A percentile compares a stretch with the other conserved stretches of the same genome.
These are phyloP conservation scores for Hipparchia semele DNA, from an alignment of 2,888 invertebrate species.

Conservation along the genomic window DNA sequence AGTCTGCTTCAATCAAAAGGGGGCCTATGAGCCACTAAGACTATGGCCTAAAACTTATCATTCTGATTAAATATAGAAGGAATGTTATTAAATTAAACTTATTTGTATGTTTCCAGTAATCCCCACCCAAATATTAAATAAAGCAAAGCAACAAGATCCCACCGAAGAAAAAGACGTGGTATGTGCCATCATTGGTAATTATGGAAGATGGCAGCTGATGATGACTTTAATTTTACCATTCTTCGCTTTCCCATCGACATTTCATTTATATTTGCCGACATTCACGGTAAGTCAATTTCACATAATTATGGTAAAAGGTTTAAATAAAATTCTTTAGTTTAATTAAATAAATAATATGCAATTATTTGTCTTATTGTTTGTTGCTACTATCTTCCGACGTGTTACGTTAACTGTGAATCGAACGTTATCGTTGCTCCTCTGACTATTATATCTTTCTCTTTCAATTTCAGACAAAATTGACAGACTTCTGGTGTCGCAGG, in stretches of 20 bases:
- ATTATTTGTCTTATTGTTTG: background rate
- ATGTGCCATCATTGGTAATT: constrained; percentile 87
- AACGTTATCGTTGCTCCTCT: background rate
- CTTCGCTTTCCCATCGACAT: constrained; percentile 91
- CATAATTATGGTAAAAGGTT: background rate
- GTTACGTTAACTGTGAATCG: no score
- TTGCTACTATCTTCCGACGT: no score
- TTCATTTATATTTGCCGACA: constrained; percentile 89
- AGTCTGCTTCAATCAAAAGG: no score
- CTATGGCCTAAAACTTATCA: no score
- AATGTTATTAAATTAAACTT: background rate
- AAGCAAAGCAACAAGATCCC: constrained; percentile 55
- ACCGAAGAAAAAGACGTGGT: constrained; percentile 79
- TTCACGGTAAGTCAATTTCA: constrained; percentile 82
- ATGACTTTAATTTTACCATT: constrained; percentile 88
- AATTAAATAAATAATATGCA: background rate
- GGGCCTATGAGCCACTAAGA: no score
- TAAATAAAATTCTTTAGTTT: no score
- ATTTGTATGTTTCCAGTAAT: constrained; percentile 13
- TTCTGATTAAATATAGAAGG: no score
- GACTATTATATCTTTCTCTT: background rate
- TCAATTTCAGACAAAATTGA: constrained; percentile 82
- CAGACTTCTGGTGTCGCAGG: constrained; percentile 87
- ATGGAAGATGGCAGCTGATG: constrained; percentile 89
- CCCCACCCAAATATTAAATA: constrained; percentile 61